Conservation (phyloP, 1,140 invertebrate species). For the Aporrectodea caliginosa region DNA sequence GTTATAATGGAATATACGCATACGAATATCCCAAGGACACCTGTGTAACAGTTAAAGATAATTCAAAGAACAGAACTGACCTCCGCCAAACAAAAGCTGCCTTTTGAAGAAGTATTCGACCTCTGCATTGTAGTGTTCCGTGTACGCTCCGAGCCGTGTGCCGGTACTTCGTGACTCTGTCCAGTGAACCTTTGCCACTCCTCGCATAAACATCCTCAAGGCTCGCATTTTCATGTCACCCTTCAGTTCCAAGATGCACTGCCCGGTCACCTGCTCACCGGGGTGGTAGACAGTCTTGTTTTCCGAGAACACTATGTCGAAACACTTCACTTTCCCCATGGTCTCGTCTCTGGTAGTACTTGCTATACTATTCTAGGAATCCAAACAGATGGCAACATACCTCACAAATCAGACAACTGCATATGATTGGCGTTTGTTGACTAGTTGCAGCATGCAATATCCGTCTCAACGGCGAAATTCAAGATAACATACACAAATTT, state of each 20-base stretch:
- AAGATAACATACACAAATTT: no score
- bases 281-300: slow-evolving; percentile 58
- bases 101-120: slow-evolving; percentile 59
- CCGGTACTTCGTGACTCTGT: slow-evolving; percentile 58
- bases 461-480: no score
- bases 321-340: slow-evolving; percentile 59
- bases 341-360: no score
- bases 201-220: slow-evolving; percentile 56
- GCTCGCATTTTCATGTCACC: slow-evolving; percentile 58
- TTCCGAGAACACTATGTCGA: slow-evolving; percentile 55
- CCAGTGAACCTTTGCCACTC: slow-evolving; percentile 59
- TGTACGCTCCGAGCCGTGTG: slow-evolving; percentile 58
- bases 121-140: slow-evolving; percentile 59
- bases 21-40: no score
- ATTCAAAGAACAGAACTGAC: no score
- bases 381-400: no score
- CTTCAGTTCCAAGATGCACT: slow-evolving; percentile 57
- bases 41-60: no score
- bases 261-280: slow-evolving; percentile 55
- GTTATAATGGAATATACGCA: no score
- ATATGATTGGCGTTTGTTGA: no score
- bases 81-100: slow-evolving; percentile 57
- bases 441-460: no score
- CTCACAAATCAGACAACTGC: no score
- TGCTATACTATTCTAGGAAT: no score